Evolutionary conservation across 2,888 invertebrate genomes (phyloP).

Genomic region (Crocallis elinguaria): DNA sequence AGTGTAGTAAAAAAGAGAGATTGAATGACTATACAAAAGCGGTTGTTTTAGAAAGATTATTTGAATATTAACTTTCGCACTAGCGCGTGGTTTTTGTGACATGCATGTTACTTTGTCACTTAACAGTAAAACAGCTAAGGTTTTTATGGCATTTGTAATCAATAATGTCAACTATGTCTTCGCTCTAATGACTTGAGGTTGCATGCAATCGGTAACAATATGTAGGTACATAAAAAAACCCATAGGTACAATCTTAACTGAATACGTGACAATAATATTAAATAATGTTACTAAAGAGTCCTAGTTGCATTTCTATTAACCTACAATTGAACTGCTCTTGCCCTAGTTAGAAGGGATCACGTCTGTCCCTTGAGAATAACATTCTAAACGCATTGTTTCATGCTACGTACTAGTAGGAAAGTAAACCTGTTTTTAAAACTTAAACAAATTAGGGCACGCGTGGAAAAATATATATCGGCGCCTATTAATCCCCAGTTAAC

Average conservation of each 20-base stretch:
- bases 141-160: slow-evolving; percentile 23
- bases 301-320: not conserved
- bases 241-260: slow-evolving; percentile 13
- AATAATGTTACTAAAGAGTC: not conserved
- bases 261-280: not conserved
- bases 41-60: not conserved
- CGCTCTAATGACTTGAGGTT: slow-evolving; percentile 25
- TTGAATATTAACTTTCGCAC: slow-evolving; percentile 14
- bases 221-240: too few species aligned
- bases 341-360: not conserved
- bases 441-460: too few species aligned
- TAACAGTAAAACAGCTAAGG: not conserved
- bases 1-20: too few species aligned
- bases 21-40: not conserved
- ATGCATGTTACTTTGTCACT: slow-evolving; percentile 15
- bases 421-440: too few species aligned
- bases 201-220: slow-evolving; percentile 48
- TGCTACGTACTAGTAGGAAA: not conserved
- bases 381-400: not conserved
- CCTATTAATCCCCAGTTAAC: too few species aligned
- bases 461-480: not conserved
- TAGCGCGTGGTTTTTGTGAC: slow-evolving; percentile 4
- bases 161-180: slow-evolving; percentile 21
- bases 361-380: slow-evolving; percentile 3
- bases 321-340: not conserved